A percentile compares a stretch with the other conserved stretches of the same genome.
These are phyloP conservation scores for Eublepharis macularius DNA, from an alignment of 2,113 vertebrate genomes.

Conservation along the genomic window DNA sequence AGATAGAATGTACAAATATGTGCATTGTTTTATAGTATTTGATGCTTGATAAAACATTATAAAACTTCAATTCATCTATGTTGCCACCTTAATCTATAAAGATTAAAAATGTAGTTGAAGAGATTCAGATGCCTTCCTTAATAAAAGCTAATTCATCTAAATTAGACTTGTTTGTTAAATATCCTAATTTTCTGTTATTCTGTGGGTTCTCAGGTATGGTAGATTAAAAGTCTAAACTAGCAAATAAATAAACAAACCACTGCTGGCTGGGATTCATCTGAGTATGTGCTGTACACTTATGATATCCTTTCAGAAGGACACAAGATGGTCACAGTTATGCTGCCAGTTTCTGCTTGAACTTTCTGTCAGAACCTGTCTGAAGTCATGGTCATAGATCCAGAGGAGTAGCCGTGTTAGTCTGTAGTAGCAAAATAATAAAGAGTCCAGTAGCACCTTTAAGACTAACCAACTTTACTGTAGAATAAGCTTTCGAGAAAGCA, in stretches of 20 bases:
- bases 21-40: background rate
- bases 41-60: background rate
- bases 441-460: too few species aligned
- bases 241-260: background rate
- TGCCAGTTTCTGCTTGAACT: background rate
- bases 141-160: slow-evolving; percentile 9
- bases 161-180: background rate
- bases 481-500: too few species aligned
- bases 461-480: too few species aligned
- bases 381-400: too few species aligned
- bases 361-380: background rate
- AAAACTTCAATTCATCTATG: background rate
- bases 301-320: background rate
- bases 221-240: background rate
- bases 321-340: too few species aligned
- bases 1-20: background rate
- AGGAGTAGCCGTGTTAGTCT: too few species aligned
- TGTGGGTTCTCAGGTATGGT: background rate
- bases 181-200: background rate
- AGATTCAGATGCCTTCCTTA: background rate
- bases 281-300: background rate
- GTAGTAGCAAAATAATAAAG: too few species aligned
- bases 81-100: background rate
- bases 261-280: background rate
- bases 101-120: slow-evolving; percentile 10